Evolutionary conservation across 2,113 vertebrate genomes (phyloP).

Genomic region (Egretta garzetta): DNA sequence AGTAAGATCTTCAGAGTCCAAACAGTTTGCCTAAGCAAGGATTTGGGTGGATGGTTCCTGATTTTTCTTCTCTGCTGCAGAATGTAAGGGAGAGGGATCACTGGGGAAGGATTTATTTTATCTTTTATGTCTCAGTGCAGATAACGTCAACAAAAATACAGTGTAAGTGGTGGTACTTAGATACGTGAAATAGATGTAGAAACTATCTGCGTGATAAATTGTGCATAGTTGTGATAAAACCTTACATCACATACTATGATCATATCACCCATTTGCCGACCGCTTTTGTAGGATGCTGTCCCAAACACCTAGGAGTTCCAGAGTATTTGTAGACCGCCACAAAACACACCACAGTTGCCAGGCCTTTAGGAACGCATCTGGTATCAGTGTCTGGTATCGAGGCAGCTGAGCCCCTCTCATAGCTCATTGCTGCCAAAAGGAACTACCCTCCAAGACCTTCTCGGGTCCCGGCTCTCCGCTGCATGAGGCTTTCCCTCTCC

Average conservation of each 20-base stretch:
- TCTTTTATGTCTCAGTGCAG: neutral
- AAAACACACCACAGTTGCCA: neutral
- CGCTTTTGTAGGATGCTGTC: neutral
- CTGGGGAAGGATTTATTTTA: neutral
- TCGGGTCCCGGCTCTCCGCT: neutral
- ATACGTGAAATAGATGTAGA: neutral
- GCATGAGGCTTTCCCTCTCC: neutral
- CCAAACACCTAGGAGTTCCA: neutral
- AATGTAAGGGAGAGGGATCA: neutral
- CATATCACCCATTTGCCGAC: neutral
- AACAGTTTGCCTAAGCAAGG: neutral
- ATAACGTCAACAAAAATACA: neutral
- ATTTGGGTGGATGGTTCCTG: neutral
- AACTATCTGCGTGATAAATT: neutral
- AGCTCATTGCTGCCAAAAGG: neutral
- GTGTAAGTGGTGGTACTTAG: neutral
- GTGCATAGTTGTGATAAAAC: neutral
- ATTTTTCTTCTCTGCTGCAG: neutral
- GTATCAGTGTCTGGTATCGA: neutral
- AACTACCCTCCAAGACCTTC: neutral
- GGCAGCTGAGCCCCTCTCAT: neutral
- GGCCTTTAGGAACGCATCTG: neutral
- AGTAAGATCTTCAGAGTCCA: neutral
- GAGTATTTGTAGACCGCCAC: neutral
- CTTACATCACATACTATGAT: neutral